These are phyloP conservation scores for Caerostris extrusa DNA, from an alignment of 1,140 invertebrate species.

Conservation along the genomic window DNA sequence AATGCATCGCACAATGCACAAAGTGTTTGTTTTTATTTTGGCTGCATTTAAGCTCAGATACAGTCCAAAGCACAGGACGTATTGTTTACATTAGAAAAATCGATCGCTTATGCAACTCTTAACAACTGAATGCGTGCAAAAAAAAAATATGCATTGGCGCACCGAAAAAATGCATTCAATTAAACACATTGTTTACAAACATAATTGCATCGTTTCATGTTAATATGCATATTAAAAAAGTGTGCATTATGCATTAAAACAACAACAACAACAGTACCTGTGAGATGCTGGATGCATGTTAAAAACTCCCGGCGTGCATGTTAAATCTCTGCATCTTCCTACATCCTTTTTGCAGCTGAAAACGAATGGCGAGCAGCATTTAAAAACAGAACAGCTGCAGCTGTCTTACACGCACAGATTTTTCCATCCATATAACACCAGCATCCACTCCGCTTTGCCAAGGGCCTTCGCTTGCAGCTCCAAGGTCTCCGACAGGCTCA, in stretches of 20 bases:
- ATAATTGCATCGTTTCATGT: not conserved
- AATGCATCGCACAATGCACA: not conserved
- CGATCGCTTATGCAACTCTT: not conserved
- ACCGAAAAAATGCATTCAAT: not conserved
- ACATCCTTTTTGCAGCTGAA: not conserved
- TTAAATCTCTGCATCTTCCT: not conserved
- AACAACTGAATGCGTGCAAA: not conserved
- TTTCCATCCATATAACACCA: conserved; percentile 64
- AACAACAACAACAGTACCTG: not conserved
- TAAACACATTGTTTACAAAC: not conserved
- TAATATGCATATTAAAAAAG: not conserved
- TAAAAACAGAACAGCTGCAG: not conserved
- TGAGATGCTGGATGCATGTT: not conserved
- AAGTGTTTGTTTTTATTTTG: not conserved
- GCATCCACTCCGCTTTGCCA: conserved; percentile 39
- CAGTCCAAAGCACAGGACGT: not conserved
- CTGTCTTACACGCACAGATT: not conserved
- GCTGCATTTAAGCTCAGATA: not conserved
- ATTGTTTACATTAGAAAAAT: not conserved
- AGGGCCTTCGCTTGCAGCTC: conserved; percentile 57
- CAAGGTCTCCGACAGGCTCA: conserved; percentile 69
- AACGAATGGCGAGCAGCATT: not conserved
- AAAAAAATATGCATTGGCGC: not conserved
- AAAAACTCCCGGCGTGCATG: not conserved
- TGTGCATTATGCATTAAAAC: not conserved